phyloP scores from a whole-genome alignment of 2,797 vertebrate species.

The Aphelocoma californica region DNA sequence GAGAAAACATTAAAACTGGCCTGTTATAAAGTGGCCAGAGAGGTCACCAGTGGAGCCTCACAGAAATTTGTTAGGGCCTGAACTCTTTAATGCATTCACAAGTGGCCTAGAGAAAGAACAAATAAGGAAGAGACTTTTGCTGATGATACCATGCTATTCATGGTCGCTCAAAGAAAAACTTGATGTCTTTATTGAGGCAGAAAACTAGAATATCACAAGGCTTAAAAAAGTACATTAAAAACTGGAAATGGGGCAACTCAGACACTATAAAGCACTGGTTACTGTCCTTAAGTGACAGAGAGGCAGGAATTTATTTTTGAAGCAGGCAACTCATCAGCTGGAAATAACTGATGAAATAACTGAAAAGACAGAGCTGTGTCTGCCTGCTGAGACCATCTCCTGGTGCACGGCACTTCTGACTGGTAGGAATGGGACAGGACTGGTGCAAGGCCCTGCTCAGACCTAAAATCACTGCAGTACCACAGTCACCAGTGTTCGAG shows the following conservation, averaged over 20 bases:
- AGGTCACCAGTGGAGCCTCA: not conserved
- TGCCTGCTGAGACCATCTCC: not conserved
- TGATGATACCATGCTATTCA: not conserved
- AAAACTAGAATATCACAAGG: not conserved
- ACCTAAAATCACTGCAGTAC: not conserved
- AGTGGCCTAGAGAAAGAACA: constrained; percentile 19
- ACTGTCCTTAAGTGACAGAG: not conserved
- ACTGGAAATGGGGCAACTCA: not conserved
- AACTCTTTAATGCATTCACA: constrained; percentile 17
- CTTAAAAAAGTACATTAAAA: not conserved
- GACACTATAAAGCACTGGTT: not conserved
- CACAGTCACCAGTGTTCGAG: accelerated
- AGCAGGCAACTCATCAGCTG: not conserved
- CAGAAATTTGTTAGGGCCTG: not conserved
- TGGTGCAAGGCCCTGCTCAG: not conserved
- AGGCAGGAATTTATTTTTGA: not conserved
- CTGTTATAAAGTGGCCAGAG: not conserved
- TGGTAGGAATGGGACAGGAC: not conserved
- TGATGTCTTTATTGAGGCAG: not conserved
- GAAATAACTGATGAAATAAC: not conserved
- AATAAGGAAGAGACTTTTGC: not conserved
- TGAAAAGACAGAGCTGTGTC: not conserved
- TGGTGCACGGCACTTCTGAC: accelerated
- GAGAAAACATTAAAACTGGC: not conserved
- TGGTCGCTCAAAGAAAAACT: not conserved